phyloP scores from a whole-genome alignment of 2,888 invertebrate species.

The Harpalus rufipes region DNA sequence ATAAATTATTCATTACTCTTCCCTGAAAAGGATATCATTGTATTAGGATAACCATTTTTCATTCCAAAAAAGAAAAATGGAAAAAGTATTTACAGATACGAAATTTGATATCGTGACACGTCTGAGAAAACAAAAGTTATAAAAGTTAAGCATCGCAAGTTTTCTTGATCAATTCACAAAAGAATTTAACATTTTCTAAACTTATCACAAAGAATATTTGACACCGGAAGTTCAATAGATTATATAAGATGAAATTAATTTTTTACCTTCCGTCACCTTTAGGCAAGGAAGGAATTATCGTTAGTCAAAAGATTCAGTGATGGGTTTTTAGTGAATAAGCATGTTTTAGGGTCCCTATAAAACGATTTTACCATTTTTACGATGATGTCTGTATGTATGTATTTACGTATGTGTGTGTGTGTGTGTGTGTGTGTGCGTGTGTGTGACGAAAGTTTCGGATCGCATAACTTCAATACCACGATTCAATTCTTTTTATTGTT shows the following conservation, averaged over 20 bases:
- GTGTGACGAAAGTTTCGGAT: too few relatives aligned
- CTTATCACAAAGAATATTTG: neutral
- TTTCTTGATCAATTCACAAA: neutral
- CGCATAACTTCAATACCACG: too few relatives aligned
- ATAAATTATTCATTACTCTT: conserved; percentile 2
- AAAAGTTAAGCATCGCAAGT: neutral
- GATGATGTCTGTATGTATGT: too few relatives aligned
- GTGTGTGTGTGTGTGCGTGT: too few relatives aligned
- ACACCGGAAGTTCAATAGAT: neutral
- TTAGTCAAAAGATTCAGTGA: too few relatives aligned
- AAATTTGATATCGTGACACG: neutral
- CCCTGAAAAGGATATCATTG: neutral
- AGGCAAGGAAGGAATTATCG: too few relatives aligned
- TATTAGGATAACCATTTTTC: conserved; percentile 2
- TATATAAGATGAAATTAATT: neutral
- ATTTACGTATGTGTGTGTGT: too few relatives aligned
- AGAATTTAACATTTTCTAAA: neutral
- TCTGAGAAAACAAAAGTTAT: conserved; percentile 2
- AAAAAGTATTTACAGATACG: neutral
- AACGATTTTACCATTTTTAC: too few relatives aligned
- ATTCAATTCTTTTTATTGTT: too few relatives aligned
- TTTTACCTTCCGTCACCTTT: too few relatives aligned
- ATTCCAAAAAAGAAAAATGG: neutral
- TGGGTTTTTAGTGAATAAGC: too few relatives aligned
- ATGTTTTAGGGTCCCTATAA: too few relatives aligned